Evolutionary conservation across 2,888 invertebrate species (phyloP).

Genomic region (Sericinus montela): DNA sequence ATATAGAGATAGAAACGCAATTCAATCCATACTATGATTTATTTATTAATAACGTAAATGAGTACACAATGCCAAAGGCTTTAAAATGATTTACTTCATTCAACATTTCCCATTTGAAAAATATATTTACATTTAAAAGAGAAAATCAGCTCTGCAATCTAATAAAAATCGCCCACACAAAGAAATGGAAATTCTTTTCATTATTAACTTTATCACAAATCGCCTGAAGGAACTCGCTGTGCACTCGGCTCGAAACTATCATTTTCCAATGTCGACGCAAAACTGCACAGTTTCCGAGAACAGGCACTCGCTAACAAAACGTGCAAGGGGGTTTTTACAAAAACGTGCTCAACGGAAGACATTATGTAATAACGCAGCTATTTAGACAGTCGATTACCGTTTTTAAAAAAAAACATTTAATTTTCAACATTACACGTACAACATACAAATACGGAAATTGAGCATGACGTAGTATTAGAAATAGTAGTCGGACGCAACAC

Average conservation of each 20-base stretch:
- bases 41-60: constrained; percentile 81
- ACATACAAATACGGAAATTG: constrained; percentile 74
- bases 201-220: constrained; percentile 70
- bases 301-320: constrained; percentile 54
- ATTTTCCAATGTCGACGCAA: constrained; percentile 30
- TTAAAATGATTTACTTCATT: constrained; percentile 76
- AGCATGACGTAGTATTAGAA: constrained; percentile 66
- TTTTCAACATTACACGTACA: constrained; percentile 68
- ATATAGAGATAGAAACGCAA: constrained; percentile 39
- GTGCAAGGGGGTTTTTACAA: constrained; percentile 62
- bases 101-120: constrained; percentile 68
- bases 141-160: constrained; percentile 70
- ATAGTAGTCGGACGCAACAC: constrained; percentile 46
- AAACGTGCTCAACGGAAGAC: constrained; percentile 79
- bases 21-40: constrained; percentile 73
- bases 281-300: constrained; percentile 36
- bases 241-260: constrained; percentile 58
- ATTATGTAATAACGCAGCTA: constrained; percentile 94
- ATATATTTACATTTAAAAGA: constrained; percentile 74
- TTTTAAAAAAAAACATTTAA: constrained; percentile 62
- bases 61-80: constrained; percentile 79
- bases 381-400: constrained; percentile 44
- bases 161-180: constrained; percentile 60
- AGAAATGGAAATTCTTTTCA: constrained; percentile 49
- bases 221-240: constrained; percentile 68